Base-by-base conservation (phyloP, 2,113 vertebrate genomes). In the Lucifuga dentata region DNA sequence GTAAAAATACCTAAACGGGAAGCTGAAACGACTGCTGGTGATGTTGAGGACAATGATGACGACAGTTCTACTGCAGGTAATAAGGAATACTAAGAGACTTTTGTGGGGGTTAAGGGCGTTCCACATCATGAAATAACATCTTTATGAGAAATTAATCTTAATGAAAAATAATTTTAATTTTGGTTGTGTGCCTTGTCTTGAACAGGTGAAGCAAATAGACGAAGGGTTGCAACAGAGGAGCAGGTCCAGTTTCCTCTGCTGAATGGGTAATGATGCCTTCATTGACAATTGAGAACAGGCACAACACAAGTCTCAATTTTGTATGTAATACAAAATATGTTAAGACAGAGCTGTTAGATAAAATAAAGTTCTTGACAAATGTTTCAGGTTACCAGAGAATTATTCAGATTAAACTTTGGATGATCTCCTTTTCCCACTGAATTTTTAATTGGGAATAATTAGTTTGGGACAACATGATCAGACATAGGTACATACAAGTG, bases 171-270 rank as follows among this genome's bases (percentile, higher is more conserved):
- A n/a, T 61, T 5, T 32, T 75, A 8, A 70, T 2, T 1, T 0
- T 38, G 43, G 11, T 57, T 82, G 11, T 84, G 8, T 71, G 9
- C 1, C 1, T 73, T 81, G 85, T 39, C 41, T 19, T 48, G 0
- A 58, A 56, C 88, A 98, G 96, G 94, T 43, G 95, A 95, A 67
- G 80, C 88, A 16, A 90, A 90, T 23, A 94, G 90, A 38, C 92
- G 97, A 43, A 93, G 96, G 78, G 92, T 99, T 40, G 96, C 96
- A 55, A 95, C 96, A 2, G 95, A 94, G 51, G 95, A 96, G 48
- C 95, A 98, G 85, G 96, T 98, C 68, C 94, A 94, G 56, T 94
- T 97, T 52, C 95, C 97, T 0, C 91, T 98, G 76, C 86, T 91
- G 48, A 94, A 96, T 45, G 96, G 97, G 97, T 98, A 95, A 73